Evolutionary conservation across 2,888 invertebrate species (phyloP), one percentile per base, ranked within the genome.

Genomic region (Lamellibrachia satsuma): DNA sequence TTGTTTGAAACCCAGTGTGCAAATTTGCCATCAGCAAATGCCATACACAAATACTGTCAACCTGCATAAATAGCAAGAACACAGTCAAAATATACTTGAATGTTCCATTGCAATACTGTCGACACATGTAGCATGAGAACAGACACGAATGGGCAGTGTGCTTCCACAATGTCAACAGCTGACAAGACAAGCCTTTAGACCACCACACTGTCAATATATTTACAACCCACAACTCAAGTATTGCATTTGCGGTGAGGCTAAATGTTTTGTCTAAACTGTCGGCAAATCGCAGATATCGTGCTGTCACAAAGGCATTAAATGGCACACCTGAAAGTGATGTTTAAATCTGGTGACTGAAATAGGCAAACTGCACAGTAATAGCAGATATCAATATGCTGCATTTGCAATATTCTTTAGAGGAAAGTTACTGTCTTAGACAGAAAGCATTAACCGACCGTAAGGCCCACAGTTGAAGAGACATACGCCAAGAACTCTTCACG

Each of bases 331-430:
- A 55, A 9, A 6, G 75, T 22, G 22, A 75, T 75, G 75, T 22
- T n/a, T 11, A 75, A 4, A 75, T n/a, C 75, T 22, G 75, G 75
- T 75, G 22, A 75, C 75, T 4, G 75, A n/a, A 22, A 4, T 39
- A 75, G 75, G 75, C 75, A 75, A 75, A 75, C 22, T 75, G 75
- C 75, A 75, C 75, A 75, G 75, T 75, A 75, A 75, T 22, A 75
- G 75, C 75, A 75, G 75, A 75, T 22, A 75, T 15, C 75, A 75
- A 75, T 75, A 22, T 75, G 75, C 75, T 75, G 22, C 75, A 75
- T 75, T 11, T 22, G 75, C 15, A 75, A 75, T 75, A 75, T 11
- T 75, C 75, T 75, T 75, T 75, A 75, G 75, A 75, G 75, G 60
- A 75, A 75, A 11, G 6, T 75, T n/a, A 75, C 75, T 75, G 75